Conservation (phyloP, 2,113 vertebrate species). For the Typhlomys cinereus region DNA sequence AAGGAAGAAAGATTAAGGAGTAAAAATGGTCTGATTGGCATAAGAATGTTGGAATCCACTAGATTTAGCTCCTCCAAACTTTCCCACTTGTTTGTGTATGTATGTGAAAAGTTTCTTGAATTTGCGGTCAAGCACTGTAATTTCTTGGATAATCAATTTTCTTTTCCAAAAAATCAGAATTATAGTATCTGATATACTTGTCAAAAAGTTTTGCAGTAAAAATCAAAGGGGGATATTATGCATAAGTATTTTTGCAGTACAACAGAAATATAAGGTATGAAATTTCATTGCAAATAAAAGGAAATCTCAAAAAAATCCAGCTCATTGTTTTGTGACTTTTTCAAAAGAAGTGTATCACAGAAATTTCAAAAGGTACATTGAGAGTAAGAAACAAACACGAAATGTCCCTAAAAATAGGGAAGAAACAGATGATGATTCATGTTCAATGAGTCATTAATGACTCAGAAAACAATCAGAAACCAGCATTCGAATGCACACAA, state of each 20-base stretch:
- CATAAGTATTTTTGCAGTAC: not conserved
- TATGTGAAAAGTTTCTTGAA: not conserved
- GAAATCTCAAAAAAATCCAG: not conserved
- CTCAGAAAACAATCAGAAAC: constrained; percentile 43
- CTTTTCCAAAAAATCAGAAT: not conserved
- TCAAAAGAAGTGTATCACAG: constrained; percentile 29
- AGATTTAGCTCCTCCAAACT: not conserved
- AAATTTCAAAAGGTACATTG: constrained; percentile 46
- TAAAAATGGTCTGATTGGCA: not conserved
- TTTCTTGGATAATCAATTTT: not conserved
- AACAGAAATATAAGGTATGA: not conserved
- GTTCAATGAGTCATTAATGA: constrained; percentile 66
- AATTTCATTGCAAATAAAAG: constrained; percentile 29
- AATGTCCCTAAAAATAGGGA: constrained; percentile 50
- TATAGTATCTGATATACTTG: not conserved
- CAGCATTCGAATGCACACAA: constrained; percentile 18
- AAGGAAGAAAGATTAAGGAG: not conserved
- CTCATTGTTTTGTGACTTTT: constrained; percentile 26
- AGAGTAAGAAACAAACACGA: constrained; percentile 39
- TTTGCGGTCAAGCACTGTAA: not conserved
- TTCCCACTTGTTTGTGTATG: not conserved
- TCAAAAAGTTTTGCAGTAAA: not conserved
- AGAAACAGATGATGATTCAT: constrained; percentile 61
- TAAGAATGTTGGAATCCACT: not conserved
- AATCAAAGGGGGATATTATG: constrained; percentile 33